Base-by-base conservation (phyloP, 2,888 invertebrate genomes). In the Drosophila conformis region DNA sequence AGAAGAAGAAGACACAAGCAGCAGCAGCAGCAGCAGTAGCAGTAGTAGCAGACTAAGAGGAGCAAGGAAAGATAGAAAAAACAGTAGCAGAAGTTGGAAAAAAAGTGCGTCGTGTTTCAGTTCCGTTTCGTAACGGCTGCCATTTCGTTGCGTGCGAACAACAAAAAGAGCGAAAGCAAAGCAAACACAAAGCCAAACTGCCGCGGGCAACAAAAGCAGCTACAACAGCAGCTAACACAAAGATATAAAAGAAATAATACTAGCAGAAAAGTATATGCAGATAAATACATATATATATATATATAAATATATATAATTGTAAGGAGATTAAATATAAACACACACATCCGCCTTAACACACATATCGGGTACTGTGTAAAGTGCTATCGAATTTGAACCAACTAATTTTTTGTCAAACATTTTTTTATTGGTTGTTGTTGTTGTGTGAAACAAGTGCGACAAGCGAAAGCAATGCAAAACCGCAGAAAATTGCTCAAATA, bases 121-220 rank as follows among this genome's bases (percentile, higher is more conserved):
- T 85, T 78, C 83, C 87, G 63, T 71, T 74, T 75, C 83, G 73
- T 74, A 78, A 72, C 78, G 58, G 33, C 38, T 69, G 65, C 64
- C 71, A 58, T 46, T 75, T 60, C 69, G 74, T 57, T 68, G 54
- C 54, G 36, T 79, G 78, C 69, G 42, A 76, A 72, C 53, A 83
- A 80, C 74, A 72, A 74, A 74, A 70, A 71, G 62, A 76, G 67
- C 73, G 62, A 73, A 78, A 74, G 52, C 70, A 73, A 80, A 76
- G 66, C 80, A 78, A 80, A 80, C 77, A 72, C 72, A 69, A 78
- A 76, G 81, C 65, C 67, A 73, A 82, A 76, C 74, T 76, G 86
- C 77, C 82, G 78, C 87, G 81, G 78, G 83, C 81, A 71, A 71
- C 64, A 73, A 63, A 59, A 57, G 40, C 54, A 66, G 70, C 61